Evolutionary conservation across 2,888 invertebrate genomes (phyloP), one percentile per base, ranked within the genome.

Genomic region (Hypercompe scribonia): DNA sequence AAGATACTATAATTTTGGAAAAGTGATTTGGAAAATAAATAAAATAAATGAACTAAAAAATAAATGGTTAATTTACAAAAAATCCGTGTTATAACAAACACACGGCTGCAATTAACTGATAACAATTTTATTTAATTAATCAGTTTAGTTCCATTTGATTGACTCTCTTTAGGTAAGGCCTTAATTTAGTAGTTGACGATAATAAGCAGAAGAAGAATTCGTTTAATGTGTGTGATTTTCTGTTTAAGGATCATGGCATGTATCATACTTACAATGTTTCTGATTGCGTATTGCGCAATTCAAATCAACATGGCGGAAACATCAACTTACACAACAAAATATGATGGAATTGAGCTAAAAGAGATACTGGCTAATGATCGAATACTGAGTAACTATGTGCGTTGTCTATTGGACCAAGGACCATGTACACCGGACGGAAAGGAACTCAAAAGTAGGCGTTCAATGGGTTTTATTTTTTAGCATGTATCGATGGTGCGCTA

Each of bases 341-440:
- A 97, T 83, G 98, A 98, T 85, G 97, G 97, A 79, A 92, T 98
- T 46, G 96, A 98, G 88, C 86, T 98, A 74, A 97, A 98, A 76
- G 96, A 97, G 86, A 97, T 98, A 74, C 91, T 98, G 65, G 88
- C 88, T 5, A 98, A 96, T 86, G 97, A 97, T 24, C 96, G 97
- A 42, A 91, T 98, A 65, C 92, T 98, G 15, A 96, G 96, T 70
- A 97, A 96, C 77, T 98, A 98, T 84, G 94, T 97, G 67, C 97
- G 97, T 79, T 98, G 98, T 84, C 90, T 98, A 77, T 91, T 98
- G 82, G 97, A 96, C 2, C 89, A 91, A 39, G 97, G 97, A 63
- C 96, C 96, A 18, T 98, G 98, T 88, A 97, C 97, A 5, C 96
- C 97, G 11, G 98, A 98, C 88, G 97, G 96, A 58, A 96, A 96